These are phyloP conservation scores for Vandiemenella viatica DNA, from an alignment of 2,888 invertebrate species.

Conservation along the genomic window DNA sequence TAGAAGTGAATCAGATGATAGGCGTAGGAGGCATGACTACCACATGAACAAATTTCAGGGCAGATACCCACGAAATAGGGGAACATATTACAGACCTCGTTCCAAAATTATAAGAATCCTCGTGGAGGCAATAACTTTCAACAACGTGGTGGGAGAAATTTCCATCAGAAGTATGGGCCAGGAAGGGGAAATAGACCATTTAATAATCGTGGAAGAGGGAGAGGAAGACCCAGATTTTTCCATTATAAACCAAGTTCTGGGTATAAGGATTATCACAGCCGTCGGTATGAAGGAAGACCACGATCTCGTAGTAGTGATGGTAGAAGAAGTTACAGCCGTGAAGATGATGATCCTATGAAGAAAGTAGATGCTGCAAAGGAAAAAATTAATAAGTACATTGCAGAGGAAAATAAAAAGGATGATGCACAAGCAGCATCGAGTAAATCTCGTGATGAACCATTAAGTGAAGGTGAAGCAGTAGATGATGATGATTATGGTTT, in stretches of 20 bases:
- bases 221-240: constrained; percentile 28
- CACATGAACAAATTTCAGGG: constrained; percentile 20
- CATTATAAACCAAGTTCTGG: constrained; percentile 34
- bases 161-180: constrained; percentile 24
- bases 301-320: constrained; percentile 34
- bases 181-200: constrained; percentile 23
- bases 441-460: constrained; percentile 32
- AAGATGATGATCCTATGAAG: constrained; percentile 34
- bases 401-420: constrained; percentile 22
- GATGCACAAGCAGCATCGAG: constrained; percentile 23
- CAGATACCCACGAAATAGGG: constrained; percentile 44
- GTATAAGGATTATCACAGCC: constrained; percentile 43
- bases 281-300: constrained; percentile 47
- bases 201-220: constrained; percentile 25
- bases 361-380: constrained; percentile 38
- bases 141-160: constrained; percentile 26
- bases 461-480: constrained; percentile 42
- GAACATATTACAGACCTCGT: constrained; percentile 68
- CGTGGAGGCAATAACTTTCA: constrained; percentile 25
- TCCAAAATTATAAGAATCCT: constrained; percentile 46
- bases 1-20: constrained; percentile 34
- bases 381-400: constrained; percentile 40
- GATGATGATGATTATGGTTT: constrained; percentile 30
- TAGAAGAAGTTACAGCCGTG: constrained; percentile 31
- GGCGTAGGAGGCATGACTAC: constrained; percentile 21